phyloP scores from a whole-genome alignment of 2,113 vertebrate species.

The Rhabdornis inornatus region DNA sequence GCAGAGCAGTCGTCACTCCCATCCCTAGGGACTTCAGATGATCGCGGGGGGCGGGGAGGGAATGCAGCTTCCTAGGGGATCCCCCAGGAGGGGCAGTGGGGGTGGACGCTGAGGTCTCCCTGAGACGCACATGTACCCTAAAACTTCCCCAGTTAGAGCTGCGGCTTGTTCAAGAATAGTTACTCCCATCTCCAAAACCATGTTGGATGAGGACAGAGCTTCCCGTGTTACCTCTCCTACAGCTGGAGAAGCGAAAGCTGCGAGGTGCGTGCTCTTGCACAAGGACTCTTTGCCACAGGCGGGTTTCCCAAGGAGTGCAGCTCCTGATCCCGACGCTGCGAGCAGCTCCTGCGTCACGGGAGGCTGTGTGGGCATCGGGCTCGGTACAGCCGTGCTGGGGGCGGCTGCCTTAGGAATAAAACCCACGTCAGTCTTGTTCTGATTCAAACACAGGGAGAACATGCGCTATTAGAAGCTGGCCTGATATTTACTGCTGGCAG shows the following conservation, averaged over 20 bases:
- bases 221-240: not conserved
- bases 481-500: not conserved
- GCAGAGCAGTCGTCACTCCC: not conserved
- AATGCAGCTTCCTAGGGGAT: not conserved
- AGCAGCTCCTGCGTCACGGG: not conserved
- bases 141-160: not conserved
- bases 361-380: not conserved
- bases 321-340: not conserved
- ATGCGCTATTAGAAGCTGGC: not conserved
- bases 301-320: not conserved
- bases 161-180: not conserved
- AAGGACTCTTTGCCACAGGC: accelerated
- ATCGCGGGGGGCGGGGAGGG: too few relatives aligned
- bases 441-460: not conserved
- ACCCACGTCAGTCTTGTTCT: not conserved
- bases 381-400: not conserved
- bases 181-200: not conserved
- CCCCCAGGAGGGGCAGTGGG: accelerated
- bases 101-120: not conserved
- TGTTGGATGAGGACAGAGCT: not conserved
- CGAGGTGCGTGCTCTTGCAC: not conserved
- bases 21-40: not conserved
- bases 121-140: not conserved
- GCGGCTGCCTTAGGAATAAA: not conserved
- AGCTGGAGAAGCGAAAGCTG: not conserved